Evolutionary conservation across 2,113 vertebrate genomes (phyloP), one percentile per base, ranked within the genome.

Genomic region (Climacteris rufus): DNA sequence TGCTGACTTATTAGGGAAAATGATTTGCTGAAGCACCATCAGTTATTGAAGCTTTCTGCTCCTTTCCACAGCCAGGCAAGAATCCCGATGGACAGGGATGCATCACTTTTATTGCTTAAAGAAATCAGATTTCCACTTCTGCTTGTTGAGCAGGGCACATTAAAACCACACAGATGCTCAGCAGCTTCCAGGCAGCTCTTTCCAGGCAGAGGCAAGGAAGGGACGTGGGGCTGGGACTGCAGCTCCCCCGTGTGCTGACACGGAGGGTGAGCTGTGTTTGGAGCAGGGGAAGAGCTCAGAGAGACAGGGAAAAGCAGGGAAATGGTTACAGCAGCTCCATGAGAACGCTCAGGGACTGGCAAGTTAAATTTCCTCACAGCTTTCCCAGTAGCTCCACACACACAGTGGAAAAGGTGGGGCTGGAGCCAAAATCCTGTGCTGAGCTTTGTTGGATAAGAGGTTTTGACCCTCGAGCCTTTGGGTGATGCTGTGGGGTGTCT

Each of bases 181-280:
- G 93, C 81, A 80, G 87, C 71, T 85, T 87, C 24, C 63, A 70
- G 81, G 75, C 79, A 74, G 87, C 15, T 57, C 59, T 69, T 80
- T 11, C 42, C 82, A 74, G 71, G 39, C 64, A 39, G 60, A 23
- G 87, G 0, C 20, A 25, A 56, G 52, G 72, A 24, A 70, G 69
- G 85, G 56, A 69, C 40, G 82, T 3, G 23, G 70, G 13, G 27
- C 9, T 19, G 4, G 93, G 66, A 93, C 76, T 66, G 94, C n/a
- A 91, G 94, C 96, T 96, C 94, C 95, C 95, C 75, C 95, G 27
- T 6, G 63, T 56, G 95, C 78, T 9, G 66, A 10, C 61, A 25
- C 33, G 0, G 40, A 4, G 3, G 1, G 1, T 0, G 14, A 10
- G 4, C 2, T 1, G 45, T 7, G 6, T 4, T 9, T 3, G 39